Conservation (phyloP, 2,888 invertebrate species). For the Therioaphis trifolii region DNA sequence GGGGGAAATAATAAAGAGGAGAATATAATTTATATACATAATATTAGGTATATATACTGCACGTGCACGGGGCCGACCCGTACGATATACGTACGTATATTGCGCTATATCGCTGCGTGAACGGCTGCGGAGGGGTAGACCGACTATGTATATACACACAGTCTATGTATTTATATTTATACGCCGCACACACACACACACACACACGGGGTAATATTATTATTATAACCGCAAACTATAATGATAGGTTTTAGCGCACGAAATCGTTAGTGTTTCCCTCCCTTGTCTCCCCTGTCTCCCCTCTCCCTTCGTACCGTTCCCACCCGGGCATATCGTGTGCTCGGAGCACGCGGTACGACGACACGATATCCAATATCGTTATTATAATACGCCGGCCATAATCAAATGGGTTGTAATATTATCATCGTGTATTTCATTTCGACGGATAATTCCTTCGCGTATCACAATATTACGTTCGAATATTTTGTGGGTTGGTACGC, state of each 20-base stretch:
- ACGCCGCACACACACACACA: too few species aligned
- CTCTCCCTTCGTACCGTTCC: too few species aligned
- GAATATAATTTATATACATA: too few species aligned
- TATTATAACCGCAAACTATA: slow-evolving; percentile 58
- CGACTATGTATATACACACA: not conserved
- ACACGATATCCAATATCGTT: slow-evolving; percentile 57
- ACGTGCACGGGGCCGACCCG: not conserved
- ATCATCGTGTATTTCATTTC: slow-evolving; percentile 53
- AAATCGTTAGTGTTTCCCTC: slow-evolving; percentile 45
- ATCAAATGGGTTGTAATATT: slow-evolving; percentile 48
- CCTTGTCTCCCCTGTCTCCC: not conserved
- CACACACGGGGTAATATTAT: slow-evolving; percentile 33
- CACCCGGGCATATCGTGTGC: not conserved
- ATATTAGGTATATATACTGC: not conserved
- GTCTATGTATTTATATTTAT: not conserved
- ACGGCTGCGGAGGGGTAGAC: too few species aligned
- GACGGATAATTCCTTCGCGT: slow-evolving; percentile 37
- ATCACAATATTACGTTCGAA: not conserved
- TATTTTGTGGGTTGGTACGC: not conserved
- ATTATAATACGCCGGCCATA: slow-evolving; percentile 33
- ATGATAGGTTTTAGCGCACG: slow-evolving; percentile 60
- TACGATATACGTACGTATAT: not conserved
- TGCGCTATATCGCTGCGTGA: not conserved
- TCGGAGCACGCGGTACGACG: slow-evolving; percentile 49
- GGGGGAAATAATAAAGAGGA: not conserved